phyloP scores from a whole-genome alignment of 1,140 invertebrate genomes.

The Penaeus chinensis region DNA sequence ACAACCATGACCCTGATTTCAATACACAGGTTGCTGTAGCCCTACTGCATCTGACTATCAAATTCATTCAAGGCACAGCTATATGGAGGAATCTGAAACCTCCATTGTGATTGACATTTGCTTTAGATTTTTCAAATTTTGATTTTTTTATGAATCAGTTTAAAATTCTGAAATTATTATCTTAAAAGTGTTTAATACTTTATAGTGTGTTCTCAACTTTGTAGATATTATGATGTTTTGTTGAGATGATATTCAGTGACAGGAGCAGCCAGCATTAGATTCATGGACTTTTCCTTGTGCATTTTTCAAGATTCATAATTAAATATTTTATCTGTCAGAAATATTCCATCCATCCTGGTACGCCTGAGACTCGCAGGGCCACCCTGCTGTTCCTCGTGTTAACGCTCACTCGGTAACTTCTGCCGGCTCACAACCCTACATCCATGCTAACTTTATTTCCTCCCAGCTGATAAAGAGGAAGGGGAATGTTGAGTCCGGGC shows the following conservation, averaged over 20 bases:
- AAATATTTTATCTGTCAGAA: conserved; percentile 54
- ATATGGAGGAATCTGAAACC: conserved; percentile 47
- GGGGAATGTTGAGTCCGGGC: conserved; percentile 53
- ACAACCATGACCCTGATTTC: conserved; percentile 56
- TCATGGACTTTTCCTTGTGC: conserved; percentile 59
- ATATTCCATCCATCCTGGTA: conserved; percentile 61
- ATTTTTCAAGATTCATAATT: conserved; percentile 58
- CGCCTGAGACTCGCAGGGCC: conserved; percentile 56
- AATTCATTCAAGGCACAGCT: conserved; percentile 52
- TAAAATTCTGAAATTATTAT: conserved; percentile 38
- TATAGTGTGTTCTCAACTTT: conserved; percentile 56
- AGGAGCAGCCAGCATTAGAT: conserved; percentile 59
- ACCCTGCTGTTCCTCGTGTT: conserved; percentile 36
- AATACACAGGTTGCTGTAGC: conserved; percentile 34
- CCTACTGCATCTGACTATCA: conserved; percentile 42
- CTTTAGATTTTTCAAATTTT: conserved; percentile 42
- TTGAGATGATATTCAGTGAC: conserved; percentile 56
- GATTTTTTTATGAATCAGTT: conserved; percentile 46
- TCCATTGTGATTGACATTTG: conserved; percentile 58
- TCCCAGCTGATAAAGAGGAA: conserved; percentile 15
- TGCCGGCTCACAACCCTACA: conserved; percentile 44
- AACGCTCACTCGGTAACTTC: conserved; percentile 48
- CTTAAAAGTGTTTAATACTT: conserved; percentile 28
- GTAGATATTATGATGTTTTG: conserved; percentile 59
- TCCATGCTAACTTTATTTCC: conserved; percentile 51